Conservation (phyloP, 1,140 invertebrate genomes). For the Cepaea nemoralis region DNA sequence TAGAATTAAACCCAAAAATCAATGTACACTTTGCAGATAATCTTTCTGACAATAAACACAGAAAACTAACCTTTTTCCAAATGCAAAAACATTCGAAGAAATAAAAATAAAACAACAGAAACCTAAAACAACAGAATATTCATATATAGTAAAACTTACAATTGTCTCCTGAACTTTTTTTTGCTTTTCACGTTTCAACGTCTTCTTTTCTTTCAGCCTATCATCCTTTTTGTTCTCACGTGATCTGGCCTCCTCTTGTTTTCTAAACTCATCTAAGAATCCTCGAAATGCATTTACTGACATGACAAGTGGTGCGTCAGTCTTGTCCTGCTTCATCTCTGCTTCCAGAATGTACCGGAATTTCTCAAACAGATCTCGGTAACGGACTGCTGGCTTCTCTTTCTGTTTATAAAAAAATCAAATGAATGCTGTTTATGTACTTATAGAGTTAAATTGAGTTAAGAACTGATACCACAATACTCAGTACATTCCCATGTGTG, state of each 20-base stretch:
- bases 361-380: slow-evolving; percentile 90
- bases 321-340: slow-evolving; percentile 78
- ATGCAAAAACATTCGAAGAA: no score
- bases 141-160: slow-evolving; percentile 53
- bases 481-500: no score
- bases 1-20: no score
- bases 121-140: no score
- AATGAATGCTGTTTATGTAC: no score
- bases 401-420: slow-evolving; percentile 42
- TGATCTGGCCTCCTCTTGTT: slow-evolving; percentile 82
- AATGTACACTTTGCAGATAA: no score
- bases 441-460: no score
- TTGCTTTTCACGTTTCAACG: slow-evolving; percentile 77
- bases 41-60: no score
- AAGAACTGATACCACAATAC: no score
- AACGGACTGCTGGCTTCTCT: slow-evolving; percentile 74
- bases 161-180: slow-evolving; percentile 74
- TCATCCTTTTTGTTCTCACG: slow-evolving; percentile 76
- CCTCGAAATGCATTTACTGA: slow-evolving; percentile 95
- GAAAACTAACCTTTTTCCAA: no score
- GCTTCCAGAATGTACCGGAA: slow-evolving; percentile 75
- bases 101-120: no score
- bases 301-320: slow-evolving; percentile 85
- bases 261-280: slow-evolving; percentile 96
- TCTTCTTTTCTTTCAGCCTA: slow-evolving; percentile 57